phyloP scores from a whole-genome alignment of 1,140 invertebrate species.

The Habropoda laboriosa region DNA sequence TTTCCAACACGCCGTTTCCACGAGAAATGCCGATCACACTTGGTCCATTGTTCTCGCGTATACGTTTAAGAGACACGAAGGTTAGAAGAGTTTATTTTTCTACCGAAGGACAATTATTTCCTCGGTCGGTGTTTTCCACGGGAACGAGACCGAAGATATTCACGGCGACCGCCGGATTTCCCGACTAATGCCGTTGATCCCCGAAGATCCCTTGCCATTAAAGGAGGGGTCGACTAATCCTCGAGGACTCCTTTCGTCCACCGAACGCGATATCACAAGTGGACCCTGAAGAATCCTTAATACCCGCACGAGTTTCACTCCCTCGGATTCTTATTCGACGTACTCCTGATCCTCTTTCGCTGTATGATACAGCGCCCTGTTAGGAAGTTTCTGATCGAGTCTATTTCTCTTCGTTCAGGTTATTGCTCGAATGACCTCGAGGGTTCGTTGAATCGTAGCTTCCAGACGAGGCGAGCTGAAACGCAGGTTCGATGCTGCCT shows the following conservation, averaged over 20 bases:
- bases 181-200: slow-evolving; percentile 3
- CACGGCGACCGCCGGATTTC: background rate
- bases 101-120: slow-evolving; percentile 13
- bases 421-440: background rate
- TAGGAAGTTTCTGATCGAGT: background rate
- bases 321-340: background rate
- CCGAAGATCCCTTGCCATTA: background rate
- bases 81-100: background rate
- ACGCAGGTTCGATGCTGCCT: background rate
- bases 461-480: background rate
- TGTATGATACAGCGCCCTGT: too few species aligned
- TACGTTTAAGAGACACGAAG: background rate
- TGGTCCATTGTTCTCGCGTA: background rate
- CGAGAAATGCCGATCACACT: too few species aligned
- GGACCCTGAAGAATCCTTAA: background rate
- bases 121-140: too few species aligned
- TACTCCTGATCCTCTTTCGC: background rate
- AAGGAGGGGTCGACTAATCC: slow-evolving; percentile 30
- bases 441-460: background rate
- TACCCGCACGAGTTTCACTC: background rate
- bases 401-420: too few species aligned
- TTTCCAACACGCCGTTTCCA: too few species aligned
- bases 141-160: background rate
- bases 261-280: too few species aligned
- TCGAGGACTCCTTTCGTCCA: background rate